These are phyloP conservation scores for Cosmia trapezina DNA, from an alignment of 2,888 invertebrate species.

Conservation along the genomic window DNA sequence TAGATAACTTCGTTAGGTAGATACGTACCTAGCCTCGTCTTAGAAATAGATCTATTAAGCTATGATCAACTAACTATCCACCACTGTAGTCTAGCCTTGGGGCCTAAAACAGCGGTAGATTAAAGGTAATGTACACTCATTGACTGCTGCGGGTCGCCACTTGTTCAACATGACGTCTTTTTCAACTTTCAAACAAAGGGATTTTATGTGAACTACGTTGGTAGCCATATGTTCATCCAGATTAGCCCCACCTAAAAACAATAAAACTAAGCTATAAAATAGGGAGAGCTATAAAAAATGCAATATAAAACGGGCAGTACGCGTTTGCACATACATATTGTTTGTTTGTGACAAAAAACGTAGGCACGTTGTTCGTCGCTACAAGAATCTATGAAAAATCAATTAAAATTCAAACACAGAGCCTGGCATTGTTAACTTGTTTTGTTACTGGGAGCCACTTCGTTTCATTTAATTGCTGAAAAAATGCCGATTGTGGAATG, in stretches of 20 bases:
- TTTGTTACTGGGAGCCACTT: conserved; percentile 48
- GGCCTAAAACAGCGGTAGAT: background rate
- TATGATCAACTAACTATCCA: background rate
- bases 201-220: conserved; percentile 8
- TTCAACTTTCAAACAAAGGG: conserved; percentile 21
- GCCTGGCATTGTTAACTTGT: conserved; percentile 49
- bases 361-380: conserved; percentile 24
- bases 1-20: background rate
- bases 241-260: conserved; percentile 44
- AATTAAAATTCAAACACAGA: conserved; percentile 54
- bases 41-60: conserved; percentile 14
- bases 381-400: conserved; percentile 58
- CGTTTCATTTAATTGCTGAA: conserved; percentile 45
- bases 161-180: conserved; percentile 20
- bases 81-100: background rate
- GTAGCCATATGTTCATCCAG: conserved; percentile 26
- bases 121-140: conserved; percentile 16
- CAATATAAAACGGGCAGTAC: conserved; percentile 51
- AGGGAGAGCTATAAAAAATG: conserved; percentile 52
- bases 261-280: conserved; percentile 49
- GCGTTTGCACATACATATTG: conserved; percentile 51
- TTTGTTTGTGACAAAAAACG: conserved; percentile 52
- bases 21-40: background rate
- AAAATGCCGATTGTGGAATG: conserved; percentile 9
- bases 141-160: conserved; percentile 2